Percentiles rank a stretch among this genome's conserved stretches.
Evolutionary conservation across 2,888 invertebrate genomes (phyloP).

Genomic region (Aleiodes leptofemur): DNA sequence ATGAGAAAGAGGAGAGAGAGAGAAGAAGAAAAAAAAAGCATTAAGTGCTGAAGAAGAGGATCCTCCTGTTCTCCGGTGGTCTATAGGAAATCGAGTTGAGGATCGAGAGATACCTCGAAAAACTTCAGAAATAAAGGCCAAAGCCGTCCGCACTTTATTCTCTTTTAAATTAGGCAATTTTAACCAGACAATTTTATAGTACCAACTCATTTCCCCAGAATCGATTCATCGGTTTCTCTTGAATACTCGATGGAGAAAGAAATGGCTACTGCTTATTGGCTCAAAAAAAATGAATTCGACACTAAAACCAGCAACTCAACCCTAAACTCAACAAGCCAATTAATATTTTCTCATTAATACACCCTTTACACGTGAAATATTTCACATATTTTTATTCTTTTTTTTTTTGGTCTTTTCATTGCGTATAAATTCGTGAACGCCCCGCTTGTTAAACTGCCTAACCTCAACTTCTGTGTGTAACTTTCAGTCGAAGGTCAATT

Average conservation of each 20-base stretch:
- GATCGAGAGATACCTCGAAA: no score
- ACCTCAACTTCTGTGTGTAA: slow-evolving; percentile 12
- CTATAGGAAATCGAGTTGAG: not conserved
- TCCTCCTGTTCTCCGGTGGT: slow-evolving; percentile 2
- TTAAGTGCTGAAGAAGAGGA: not conserved
- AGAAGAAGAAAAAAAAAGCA: slow-evolving; percentile 4
- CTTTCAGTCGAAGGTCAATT: slow-evolving; percentile 41
- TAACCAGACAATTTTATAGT: slow-evolving; percentile 8
- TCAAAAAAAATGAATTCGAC: no score
- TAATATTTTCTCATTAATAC: no score
- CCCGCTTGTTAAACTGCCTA: slow-evolving; percentile 47
- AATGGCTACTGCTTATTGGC: no score
- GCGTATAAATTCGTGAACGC: slow-evolving; percentile 67
- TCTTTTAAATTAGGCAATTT: no score
- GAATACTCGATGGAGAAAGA: no score
- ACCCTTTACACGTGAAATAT: no score
- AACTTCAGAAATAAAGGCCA: not conserved
- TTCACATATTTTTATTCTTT: no score
- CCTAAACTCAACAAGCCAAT: no score
- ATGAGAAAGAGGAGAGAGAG: slow-evolving; percentile 12
- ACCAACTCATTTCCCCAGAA: slow-evolving; percentile 18
- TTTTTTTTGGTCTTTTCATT: slow-evolving; percentile 17
- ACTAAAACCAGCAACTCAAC: no score
- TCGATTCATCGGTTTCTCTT: no score
- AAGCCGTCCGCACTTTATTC: not conserved